Conservation (phyloP, 2,113 vertebrate genomes). For the Muscicapa adusta region DNA sequence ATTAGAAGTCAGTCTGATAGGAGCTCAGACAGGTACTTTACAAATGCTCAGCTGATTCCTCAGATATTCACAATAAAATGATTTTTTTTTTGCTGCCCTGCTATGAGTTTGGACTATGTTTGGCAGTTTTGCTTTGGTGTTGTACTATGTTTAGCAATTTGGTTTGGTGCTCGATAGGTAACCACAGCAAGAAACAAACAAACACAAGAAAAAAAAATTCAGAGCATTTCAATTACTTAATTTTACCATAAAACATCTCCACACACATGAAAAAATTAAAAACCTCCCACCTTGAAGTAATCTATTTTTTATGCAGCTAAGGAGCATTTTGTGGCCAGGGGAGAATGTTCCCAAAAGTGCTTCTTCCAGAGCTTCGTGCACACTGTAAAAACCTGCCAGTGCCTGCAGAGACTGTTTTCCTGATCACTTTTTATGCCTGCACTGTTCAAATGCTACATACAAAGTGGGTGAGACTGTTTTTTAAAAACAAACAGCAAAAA, state of each 20-base stretch:
- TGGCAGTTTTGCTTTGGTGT: not conserved
- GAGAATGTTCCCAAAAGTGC: not conserved
- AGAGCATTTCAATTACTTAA: not conserved
- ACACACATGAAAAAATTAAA: not conserved
- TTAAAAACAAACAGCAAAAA: not conserved
- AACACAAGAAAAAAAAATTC: not conserved
- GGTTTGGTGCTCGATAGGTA: not conserved
- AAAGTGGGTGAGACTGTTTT: not conserved
- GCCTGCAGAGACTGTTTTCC: not conserved
- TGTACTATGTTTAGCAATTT: not conserved
- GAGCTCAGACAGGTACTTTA: not conserved
- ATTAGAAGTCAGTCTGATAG: not conserved
- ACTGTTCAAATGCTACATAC: not conserved
- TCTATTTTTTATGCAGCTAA: not conserved
- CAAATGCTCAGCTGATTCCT: not conserved
- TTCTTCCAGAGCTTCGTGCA: not conserved
- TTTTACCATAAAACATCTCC: not conserved
- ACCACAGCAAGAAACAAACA: not conserved
- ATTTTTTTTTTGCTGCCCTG: not conserved
- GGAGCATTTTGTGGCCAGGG: not conserved
- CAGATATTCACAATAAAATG: not conserved
- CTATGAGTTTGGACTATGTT: not conserved
- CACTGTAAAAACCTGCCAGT: not conserved
- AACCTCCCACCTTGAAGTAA: not conserved
- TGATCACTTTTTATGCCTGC: not conserved